Base-by-base conservation (phyloP, 92 coral and sea anemone species). In the Anthopleura xanthogrammica region DNA sequence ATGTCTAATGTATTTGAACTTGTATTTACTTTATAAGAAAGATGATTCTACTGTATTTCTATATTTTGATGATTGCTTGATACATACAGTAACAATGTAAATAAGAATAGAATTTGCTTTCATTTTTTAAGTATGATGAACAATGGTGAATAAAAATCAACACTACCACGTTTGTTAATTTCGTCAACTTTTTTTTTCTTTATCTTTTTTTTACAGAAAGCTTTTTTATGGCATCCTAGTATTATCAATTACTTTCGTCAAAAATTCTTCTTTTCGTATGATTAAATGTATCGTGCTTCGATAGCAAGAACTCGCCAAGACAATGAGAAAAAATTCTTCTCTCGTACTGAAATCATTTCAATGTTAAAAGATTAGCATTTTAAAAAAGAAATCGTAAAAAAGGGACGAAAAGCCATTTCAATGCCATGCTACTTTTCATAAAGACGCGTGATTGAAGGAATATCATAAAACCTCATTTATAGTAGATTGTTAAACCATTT, bases 1-100 rank as follows among this genome's bases (percentile, higher is more conserved):
- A 58, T 64, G 40, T 10, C 11, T 56, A 29, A 79, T 24, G 72
- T 56, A 42, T 81, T 82, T 82, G 19, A 12, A 72, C 79, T 39
- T 43, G 56, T 76, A 62, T 81, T 55, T 50, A 20, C 72, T 82
- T 29, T 40, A 24, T n/a, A 16, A 19, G 70, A 62, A 29, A 23
- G 2, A 10, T 23, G 16, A 24, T 68, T 68, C 42, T 23, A 23
- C 72, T 64, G 74, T 29, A 68, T 68, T 23, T 29, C 74, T 68
- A 29, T 68, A 68, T 68, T 68, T 68, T 68, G 74, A 68, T 68
- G 40, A 68, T 29, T 36, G 3, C 41, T 36, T 68, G 40, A 23
- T 23, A 36, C 42, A 9, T 24, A 36, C 46, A 23, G 40, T 23
- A 23, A 13, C 16, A 23, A 29, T 68, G 74, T 68, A 68, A 24